A percentile compares a stretch with the other conserved stretches of the same genome.
These are phyloP conservation scores for Galerucella nymphaeae DNA, from an alignment of 2,888 invertebrate species.

Conservation along the genomic window DNA sequence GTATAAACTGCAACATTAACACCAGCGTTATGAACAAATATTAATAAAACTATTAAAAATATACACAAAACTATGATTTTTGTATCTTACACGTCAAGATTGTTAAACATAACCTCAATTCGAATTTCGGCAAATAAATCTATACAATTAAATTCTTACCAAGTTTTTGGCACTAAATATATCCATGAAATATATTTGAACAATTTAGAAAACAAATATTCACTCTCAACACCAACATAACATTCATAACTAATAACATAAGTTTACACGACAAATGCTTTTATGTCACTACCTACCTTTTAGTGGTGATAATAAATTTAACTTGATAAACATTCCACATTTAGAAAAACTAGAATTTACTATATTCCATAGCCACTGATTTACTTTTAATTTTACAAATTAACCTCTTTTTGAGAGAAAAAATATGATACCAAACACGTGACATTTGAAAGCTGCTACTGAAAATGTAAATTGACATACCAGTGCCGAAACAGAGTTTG, in stretches of 20 bases:
- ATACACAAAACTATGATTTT: no score
- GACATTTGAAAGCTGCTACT: no score
- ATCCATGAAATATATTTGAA: no score
- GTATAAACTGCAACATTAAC: no score
- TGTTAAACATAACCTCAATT: neutral
- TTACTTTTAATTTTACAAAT: neutral
- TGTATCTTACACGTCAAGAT: no score
- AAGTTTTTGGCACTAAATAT: neutral
- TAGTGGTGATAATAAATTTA: conserved; percentile 6
- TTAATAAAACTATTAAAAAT: no score
- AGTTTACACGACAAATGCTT: neutral
- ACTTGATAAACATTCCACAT: conserved; percentile 17
- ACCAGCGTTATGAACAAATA: no score
- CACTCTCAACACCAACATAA: neutral
- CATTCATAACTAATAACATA: neutral
- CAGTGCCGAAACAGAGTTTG: no score
- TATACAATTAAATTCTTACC: neutral
- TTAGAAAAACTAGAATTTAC: neutral
- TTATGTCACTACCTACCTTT: conserved; percentile 15
- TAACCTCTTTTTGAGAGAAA: no score
- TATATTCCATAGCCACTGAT: no score
- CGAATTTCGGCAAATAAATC: neutral
- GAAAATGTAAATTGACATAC: no score
- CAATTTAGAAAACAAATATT: neutral
- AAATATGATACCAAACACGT: no score